Percentiles rank a stretch among this genome's conserved stretches.
These are phyloP conservation scores for Astropecten irregularis DNA, from an alignment of 53 echinoderm and acorn worm species.

Conservation along the genomic window DNA sequence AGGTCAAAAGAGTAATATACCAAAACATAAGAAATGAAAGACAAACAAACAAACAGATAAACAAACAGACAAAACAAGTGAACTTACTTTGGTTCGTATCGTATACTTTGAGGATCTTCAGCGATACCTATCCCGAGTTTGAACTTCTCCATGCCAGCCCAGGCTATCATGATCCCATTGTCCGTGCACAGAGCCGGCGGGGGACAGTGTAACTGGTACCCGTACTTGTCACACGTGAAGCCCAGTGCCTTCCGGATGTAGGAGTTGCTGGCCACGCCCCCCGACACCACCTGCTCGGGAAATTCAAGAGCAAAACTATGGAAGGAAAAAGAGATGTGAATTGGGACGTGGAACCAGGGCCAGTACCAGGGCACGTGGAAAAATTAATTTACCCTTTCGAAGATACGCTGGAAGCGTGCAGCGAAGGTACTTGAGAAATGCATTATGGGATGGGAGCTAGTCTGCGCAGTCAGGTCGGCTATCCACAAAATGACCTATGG, in stretches of 20 bases:
- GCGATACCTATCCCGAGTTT: slow-evolving; percentile 78
- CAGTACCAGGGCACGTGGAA: background rate
- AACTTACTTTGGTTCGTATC: slow-evolving; percentile 94
- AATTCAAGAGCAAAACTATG: background rate
- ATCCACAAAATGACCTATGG: too few relatives aligned
- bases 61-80: too few relatives aligned
- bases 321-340: background rate
- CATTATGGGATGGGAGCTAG: too few relatives aligned
- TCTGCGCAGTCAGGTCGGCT: too few relatives aligned
- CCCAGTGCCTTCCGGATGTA: slow-evolving; percentile 81
- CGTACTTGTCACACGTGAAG: slow-evolving; percentile 59
- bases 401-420: too few relatives aligned
- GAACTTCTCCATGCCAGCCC: slow-evolving; percentile 96
- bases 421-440: too few relatives aligned
- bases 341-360: background rate
- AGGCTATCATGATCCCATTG: slow-evolving; percentile 99
- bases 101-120: slow-evolving; percentile 75
- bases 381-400: too few relatives aligned
- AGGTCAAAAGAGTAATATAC: too few relatives aligned
- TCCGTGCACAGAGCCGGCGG: slow-evolving; percentile 92
- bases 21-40: too few relatives aligned
- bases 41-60: too few relatives aligned
- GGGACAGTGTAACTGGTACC: slow-evolving; percentile 84
- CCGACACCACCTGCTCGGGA: slow-evolving; percentile 85
- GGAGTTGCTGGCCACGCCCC: slow-evolving; percentile 94